Evolutionary conservation across 2,113 vertebrate genomes (phyloP).

Genomic region (Planiliza haematocheilus): DNA sequence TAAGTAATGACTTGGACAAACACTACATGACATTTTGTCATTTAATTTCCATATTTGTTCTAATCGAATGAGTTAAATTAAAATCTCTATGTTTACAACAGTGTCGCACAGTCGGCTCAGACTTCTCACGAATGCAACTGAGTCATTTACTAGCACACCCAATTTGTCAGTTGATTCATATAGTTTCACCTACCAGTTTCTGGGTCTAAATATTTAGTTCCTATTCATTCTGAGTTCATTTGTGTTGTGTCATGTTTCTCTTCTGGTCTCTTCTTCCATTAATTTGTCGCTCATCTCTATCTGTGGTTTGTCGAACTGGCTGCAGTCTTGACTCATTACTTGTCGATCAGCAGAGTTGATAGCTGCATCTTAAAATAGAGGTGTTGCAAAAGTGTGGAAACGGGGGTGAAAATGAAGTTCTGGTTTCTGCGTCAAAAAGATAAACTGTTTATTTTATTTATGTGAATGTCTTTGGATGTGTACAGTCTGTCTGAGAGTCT

Average conservation of each 20-base stretch:
- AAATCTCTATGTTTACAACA: too few relatives aligned
- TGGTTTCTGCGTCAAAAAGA: not conserved
- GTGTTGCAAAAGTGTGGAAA: not conserved
- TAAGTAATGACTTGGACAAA: too few relatives aligned
- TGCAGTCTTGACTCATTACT: conserved; percentile 2
- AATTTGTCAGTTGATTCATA: not conserved
- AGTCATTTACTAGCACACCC: not conserved
- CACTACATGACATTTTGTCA: too few relatives aligned
- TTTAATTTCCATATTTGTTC: too few relatives aligned
- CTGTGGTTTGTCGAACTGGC: not conserved
- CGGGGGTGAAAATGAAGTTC: not conserved
- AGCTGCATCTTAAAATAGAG: conserved; percentile 3
- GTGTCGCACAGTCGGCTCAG: too few relatives aligned
- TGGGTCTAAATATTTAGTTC: not conserved
- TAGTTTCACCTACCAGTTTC: not conserved
- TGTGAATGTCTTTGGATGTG: not conserved
- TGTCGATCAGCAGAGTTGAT: conserved; percentile 3
- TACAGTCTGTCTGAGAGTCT: too few relatives aligned
- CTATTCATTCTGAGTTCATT: too few relatives aligned
- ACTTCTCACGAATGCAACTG: not conserved
- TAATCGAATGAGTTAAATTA: too few relatives aligned
- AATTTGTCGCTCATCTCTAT: not conserved
- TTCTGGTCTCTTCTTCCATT: not conserved
- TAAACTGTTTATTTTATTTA: not conserved
- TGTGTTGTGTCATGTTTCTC: not conserved